These are phyloP conservation scores for Micrasema minimum DNA, from an alignment of 1,140 invertebrate genomes.

Conservation along the genomic window DNA sequence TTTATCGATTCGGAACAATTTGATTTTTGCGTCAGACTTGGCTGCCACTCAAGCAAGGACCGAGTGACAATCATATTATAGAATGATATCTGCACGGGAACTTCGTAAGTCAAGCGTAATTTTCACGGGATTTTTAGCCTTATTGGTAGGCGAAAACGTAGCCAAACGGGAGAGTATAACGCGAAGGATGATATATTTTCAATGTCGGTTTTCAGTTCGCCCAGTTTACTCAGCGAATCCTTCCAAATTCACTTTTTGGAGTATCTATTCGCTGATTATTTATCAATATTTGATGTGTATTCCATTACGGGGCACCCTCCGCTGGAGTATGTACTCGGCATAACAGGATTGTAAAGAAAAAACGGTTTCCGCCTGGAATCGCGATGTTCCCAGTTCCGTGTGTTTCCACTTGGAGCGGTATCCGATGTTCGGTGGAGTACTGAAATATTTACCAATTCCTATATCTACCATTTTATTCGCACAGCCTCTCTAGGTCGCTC, in stretches of 20 bases:
- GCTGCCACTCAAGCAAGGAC: conserved; percentile 4
- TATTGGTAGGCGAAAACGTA: neutral
- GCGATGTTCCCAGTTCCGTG: neutral
- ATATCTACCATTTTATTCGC: neutral
- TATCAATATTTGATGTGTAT: conserved; percentile 45
- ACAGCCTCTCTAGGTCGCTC: neutral
- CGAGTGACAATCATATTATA: conserved; percentile 2
- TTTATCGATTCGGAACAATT: too few species aligned
- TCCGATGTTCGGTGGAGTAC: neutral
- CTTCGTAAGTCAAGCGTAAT: conserved; percentile 6
- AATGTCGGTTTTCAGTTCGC: neutral
- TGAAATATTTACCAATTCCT: conserved; percentile 1
- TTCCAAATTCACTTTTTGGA: conserved; percentile 24
- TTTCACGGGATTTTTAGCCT: conserved; percentile 18
- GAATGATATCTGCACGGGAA: conserved; percentile 2
- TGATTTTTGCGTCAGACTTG: too few species aligned
- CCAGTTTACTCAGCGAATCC: conserved; percentile 20
- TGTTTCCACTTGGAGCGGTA: neutral
- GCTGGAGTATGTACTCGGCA: neutral
- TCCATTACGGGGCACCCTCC: conserved; percentile 31
- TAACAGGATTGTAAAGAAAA: conserved; percentile 9
- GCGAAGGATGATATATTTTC: conserved; percentile 9
- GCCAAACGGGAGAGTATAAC: neutral
- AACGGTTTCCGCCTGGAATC: neutral
- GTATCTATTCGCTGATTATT: conserved; percentile 39